Evolutionary conservation across 1,140 invertebrate genomes (phyloP), one percentile per base, ranked within the genome.

Genomic region (Fopius arisanus): DNA sequence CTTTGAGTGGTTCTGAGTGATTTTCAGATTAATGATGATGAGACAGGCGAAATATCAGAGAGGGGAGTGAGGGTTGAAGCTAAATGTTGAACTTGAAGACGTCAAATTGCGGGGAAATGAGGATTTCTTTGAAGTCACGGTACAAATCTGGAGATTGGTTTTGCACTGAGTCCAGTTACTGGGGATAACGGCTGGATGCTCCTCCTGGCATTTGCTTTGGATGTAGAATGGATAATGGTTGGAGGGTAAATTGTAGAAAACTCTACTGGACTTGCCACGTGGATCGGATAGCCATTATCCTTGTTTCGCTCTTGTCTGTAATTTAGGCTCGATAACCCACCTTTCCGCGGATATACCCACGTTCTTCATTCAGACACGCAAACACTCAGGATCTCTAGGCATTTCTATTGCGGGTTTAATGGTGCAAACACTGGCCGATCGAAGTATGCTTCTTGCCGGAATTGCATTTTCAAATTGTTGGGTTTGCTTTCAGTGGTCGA

Each of bases 271-370:
- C 41, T 70, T 48, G 73, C 73, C 76, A 77, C 76, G 73, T 75
- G 73, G 73, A 75, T 75, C 67, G 69, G 48, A 70, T 77, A 74
- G 76, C 76, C 68, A 77, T 77, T 77, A 77, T 75, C 66, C 65
- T 73, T 12, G 19, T 68, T 68, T 67, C 43, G 29, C 51, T 72
- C 67, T 70, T 72, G 66, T 77, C 66, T 77, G 65, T 77, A 77
- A 77, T 77, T 77, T 77, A 77, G 66, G 72, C 54, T 72, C 65
- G 73, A 77, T 77, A 75, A 75, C 73, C 73, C 72, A 74, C 70
- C 73, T 77, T 75, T 77, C 68, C 68, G 66, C 75, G 70, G 73
- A 74, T 54, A 70, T 66, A 16, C 67, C 37, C 43, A 28, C 69
- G 67, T 67, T 72, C 19, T 21, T 40, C 16, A 59, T 63, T 62